phyloP scores from a whole-genome alignment of 2,797 vertebrate genomes.

The Somateria mollissima region DNA sequence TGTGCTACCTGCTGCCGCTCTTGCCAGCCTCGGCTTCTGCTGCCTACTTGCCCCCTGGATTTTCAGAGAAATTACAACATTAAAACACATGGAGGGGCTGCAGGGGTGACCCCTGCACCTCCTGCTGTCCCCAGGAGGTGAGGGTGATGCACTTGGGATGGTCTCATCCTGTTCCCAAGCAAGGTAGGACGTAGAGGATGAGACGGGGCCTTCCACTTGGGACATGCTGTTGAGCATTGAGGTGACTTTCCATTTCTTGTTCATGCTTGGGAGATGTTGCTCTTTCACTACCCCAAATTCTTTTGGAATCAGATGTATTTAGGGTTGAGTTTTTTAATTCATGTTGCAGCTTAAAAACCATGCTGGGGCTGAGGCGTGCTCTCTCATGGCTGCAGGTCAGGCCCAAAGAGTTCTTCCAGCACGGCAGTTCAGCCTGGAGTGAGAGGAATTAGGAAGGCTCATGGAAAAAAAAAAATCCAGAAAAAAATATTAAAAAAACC shows the following conservation, averaged over 20 bases:
- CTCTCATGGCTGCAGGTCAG: neutral
- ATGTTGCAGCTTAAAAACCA: neutral
- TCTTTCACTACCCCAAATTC: neutral
- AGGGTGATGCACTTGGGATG: neutral
- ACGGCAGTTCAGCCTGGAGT: neutral
- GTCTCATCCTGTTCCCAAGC: neutral
- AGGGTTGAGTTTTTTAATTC: neutral
- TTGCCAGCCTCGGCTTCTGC: neutral
- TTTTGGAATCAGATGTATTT: neutral
- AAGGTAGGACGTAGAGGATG: neutral
- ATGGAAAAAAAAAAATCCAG: slow-evolving; percentile 22
- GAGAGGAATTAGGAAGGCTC: slow-evolving; percentile 32
- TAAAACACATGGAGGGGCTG: neutral
- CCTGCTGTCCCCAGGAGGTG: neutral
- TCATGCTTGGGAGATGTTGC: neutral
- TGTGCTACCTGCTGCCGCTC: neutral
- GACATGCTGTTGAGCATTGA: neutral
- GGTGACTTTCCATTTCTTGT: neutral
- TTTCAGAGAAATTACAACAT: neutral
- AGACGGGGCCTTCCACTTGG: neutral
- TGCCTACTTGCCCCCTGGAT: rapidly evolving
- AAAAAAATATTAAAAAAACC: slow-evolving; percentile 44
- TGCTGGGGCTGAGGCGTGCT: neutral
- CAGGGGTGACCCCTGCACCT: rapidly evolving
- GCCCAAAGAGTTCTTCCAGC: neutral